These are phyloP conservation scores for Galago senegalensis DNA, from an alignment of 2,797 vertebrate genomes.

Conservation along the genomic window DNA sequence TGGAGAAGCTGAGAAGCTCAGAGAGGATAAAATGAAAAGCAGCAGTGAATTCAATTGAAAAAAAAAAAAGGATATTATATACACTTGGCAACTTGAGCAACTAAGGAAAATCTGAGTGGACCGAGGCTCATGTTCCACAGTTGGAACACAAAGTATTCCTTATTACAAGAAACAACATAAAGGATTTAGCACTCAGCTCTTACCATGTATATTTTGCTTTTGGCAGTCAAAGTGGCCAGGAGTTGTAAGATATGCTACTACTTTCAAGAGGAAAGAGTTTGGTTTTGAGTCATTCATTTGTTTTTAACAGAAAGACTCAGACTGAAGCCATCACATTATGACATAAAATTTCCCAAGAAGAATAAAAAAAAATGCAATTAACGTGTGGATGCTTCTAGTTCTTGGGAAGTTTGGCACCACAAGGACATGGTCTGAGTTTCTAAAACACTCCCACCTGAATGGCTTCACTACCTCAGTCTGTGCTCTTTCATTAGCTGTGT, in stretches of 20 bases:
- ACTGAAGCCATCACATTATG: neutral
- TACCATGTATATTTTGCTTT: neutral
- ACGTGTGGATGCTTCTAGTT: neutral
- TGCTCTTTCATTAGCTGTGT: neutral
- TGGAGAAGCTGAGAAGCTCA: conserved; percentile 16
- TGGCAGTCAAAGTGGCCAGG: neutral
- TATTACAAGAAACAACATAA: neutral
- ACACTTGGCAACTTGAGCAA: neutral
- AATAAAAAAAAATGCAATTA: neutral
- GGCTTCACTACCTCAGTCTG: neutral
- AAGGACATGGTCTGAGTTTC: neutral
- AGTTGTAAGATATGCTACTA: neutral
- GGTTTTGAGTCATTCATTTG: neutral
- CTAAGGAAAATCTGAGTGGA: conserved; percentile 42
- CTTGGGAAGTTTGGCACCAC: neutral
- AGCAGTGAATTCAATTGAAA: neutral
- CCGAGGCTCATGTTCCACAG: neutral
- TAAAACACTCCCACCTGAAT: neutral
- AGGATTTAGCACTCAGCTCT: neutral
- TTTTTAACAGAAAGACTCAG: conserved; percentile 33
- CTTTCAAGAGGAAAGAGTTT: neutral
- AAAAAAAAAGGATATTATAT: neutral
- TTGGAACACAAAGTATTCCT: neutral
- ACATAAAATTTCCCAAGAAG: neutral
- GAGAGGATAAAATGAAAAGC: conserved; percentile 37